phyloP scores from a whole-genome alignment of 2,113 vertebrate species.

The Chunga burmeisteri region DNA sequence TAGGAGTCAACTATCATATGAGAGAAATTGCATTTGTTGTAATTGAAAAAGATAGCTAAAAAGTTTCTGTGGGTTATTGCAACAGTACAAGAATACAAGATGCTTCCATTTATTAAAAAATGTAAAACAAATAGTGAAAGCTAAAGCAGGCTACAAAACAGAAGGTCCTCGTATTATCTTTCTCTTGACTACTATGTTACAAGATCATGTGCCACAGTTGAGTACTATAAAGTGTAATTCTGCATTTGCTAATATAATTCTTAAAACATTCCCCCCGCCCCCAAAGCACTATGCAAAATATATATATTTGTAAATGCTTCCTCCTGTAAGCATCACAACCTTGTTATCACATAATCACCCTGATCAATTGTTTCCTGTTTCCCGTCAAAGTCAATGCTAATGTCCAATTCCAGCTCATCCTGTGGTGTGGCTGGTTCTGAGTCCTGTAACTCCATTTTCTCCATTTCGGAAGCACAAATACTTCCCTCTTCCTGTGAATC shows the following conservation, averaged over 20 bases:
- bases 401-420: constrained; percentile 38
- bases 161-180: constrained; percentile 47
- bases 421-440: constrained; percentile 44
- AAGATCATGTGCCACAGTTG: constrained; percentile 60
- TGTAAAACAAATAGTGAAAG: constrained; percentile 71
- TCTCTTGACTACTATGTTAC: constrained; percentile 57
- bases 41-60: constrained; percentile 78
- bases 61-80: constrained; percentile 71
- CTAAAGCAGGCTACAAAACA: constrained; percentile 74
- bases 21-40: constrained; percentile 73
- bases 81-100: constrained; percentile 79
- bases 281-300: constrained; percentile 63
- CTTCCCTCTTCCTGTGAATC: constrained; percentile 44
- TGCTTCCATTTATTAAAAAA: constrained; percentile 75
- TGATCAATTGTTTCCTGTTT: constrained; percentile 65
- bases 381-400: constrained; percentile 38
- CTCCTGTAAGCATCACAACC: constrained; percentile 69
- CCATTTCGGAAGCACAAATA: constrained; percentile 35
- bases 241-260: constrained; percentile 56
- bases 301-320: constrained; percentile 34
- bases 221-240: constrained; percentile 62
- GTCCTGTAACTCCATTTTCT: constrained; percentile 51
- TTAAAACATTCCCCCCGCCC: constrained; percentile 27
- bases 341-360: constrained; percentile 76
- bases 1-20: constrained; percentile 67